Conservation (phyloP, 2,113 vertebrate genomes). For the Ibidorhyncha struthersii region DNA sequence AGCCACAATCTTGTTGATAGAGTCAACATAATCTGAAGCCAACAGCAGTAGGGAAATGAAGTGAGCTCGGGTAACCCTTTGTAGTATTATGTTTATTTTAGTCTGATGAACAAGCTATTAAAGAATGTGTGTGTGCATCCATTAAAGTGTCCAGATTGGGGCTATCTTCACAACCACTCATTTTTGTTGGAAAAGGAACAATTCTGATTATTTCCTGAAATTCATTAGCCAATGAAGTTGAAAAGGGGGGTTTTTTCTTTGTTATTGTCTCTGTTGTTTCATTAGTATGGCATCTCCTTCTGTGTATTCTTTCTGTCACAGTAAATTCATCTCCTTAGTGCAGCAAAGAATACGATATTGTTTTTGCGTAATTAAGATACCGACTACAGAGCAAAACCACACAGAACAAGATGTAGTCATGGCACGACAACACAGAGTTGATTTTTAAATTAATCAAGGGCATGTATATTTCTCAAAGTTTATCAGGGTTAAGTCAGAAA, state of each 20-base stretch:
- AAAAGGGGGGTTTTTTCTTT: conserved; percentile 9
- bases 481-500: background rate
- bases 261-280: conserved; percentile 31
- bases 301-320: conserved; percentile 30
- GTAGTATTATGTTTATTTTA: conserved; percentile 9
- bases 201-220: conserved; percentile 44
- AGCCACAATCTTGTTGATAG: conserved; percentile 17
- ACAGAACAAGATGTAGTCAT: background rate
- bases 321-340: conserved; percentile 21
- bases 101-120: conserved; percentile 11
- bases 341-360: background rate
- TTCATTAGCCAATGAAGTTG: background rate
- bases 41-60: conserved; percentile 6
- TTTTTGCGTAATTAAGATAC: background rate
- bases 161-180: conserved; percentile 39
- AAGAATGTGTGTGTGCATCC: conserved; percentile 28
- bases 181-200: conserved; percentile 56
- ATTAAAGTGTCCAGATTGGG: background rate
- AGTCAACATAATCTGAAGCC: conserved; percentile 26
- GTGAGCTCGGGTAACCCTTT: background rate
- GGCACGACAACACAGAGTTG: background rate
- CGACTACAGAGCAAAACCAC: background rate
- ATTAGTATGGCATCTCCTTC: conserved; percentile 34
- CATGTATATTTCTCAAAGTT: background rate
- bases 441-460: background rate